Evolutionary conservation across 2,888 invertebrate species (phyloP).

Genomic region (Oligia fasciuncula): DNA sequence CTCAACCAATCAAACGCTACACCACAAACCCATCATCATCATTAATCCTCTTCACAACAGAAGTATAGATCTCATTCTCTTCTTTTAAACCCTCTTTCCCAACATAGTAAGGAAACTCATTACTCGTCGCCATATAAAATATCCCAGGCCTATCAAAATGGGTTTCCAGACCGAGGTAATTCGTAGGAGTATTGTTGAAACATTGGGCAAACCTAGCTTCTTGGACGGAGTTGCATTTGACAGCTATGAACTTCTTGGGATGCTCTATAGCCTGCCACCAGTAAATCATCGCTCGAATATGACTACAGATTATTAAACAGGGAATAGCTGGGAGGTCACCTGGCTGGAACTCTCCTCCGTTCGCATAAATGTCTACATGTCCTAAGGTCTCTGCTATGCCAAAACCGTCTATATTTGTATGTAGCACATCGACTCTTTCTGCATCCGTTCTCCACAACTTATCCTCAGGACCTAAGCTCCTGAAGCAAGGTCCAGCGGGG

Average conservation of each 20-base stretch:
- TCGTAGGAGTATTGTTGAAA: slow-evolving; percentile 77
- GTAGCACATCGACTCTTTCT: slow-evolving; percentile 79
- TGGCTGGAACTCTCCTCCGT: slow-evolving; percentile 86
- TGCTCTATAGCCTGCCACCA: slow-evolving; percentile 87
- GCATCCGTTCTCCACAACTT: slow-evolving; percentile 78
- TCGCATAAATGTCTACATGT: slow-evolving; percentile 84
- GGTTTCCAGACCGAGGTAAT: slow-evolving; percentile 80
- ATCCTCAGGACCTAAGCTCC: slow-evolving; percentile 73
- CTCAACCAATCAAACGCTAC: not conserved
- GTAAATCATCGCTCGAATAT: slow-evolving; percentile 77
- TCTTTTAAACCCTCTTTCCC: slow-evolving; percentile 80
- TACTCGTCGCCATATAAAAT: slow-evolving; percentile 81
- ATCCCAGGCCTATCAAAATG: slow-evolving; percentile 80
- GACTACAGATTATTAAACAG: slow-evolving; percentile 83
- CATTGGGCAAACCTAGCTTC: slow-evolving; percentile 83
- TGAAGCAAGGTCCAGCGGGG: slow-evolving; percentile 85
- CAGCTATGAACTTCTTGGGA: slow-evolving; percentile 82
- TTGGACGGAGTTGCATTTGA: slow-evolving; percentile 81
- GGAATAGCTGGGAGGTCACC: slow-evolving; percentile 81
- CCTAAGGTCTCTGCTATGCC: slow-evolving; percentile 84
- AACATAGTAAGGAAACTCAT: slow-evolving; percentile 83
- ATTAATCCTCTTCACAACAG: slow-evolving; percentile 75
- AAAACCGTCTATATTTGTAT: slow-evolving; percentile 87
- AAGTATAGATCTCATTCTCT: slow-evolving; percentile 82
- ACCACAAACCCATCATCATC: slow-evolving; percentile 76